Conservation (phyloP, 2,797 vertebrate species). For the Scyliorhinus canicula region DNA sequence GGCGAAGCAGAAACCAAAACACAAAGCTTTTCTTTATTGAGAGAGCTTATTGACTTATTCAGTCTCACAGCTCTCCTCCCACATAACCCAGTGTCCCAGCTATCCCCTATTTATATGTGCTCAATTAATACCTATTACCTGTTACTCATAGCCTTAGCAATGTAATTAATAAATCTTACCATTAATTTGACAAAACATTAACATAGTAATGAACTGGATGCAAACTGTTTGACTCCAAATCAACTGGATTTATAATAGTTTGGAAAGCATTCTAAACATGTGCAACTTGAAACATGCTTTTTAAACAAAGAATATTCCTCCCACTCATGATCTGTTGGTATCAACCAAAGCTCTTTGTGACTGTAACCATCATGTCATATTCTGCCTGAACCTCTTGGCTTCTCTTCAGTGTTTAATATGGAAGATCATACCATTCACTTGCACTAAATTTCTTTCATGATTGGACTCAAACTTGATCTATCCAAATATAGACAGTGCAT, state of each 20-base stretch:
- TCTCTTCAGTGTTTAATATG: background rate
- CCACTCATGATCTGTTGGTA: background rate
- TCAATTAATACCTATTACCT: no score
- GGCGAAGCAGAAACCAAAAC: no score
- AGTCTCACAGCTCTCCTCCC: no score
- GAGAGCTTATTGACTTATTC: no score
- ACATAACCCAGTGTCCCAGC: no score
- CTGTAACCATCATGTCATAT: background rate
- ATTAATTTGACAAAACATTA: no score
- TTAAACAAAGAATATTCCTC: background rate
- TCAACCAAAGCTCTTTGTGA: background rate
- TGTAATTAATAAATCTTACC: no score
- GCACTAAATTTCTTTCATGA: background rate
- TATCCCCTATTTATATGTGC: no score
- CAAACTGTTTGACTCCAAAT: background rate
- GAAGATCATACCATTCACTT: background rate
- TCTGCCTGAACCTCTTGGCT: background rate
- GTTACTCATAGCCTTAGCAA: no score
- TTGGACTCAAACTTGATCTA: background rate
- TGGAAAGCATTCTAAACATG: background rate
- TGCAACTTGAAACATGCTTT: background rate
- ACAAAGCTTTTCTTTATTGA: no score
- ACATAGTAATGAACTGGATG: background rate
- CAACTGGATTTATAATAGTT: background rate
- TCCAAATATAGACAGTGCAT: background rate